Evolutionary conservation across 2,888 invertebrate species (phyloP).

Genomic region (Eilema griseolum): DNA sequence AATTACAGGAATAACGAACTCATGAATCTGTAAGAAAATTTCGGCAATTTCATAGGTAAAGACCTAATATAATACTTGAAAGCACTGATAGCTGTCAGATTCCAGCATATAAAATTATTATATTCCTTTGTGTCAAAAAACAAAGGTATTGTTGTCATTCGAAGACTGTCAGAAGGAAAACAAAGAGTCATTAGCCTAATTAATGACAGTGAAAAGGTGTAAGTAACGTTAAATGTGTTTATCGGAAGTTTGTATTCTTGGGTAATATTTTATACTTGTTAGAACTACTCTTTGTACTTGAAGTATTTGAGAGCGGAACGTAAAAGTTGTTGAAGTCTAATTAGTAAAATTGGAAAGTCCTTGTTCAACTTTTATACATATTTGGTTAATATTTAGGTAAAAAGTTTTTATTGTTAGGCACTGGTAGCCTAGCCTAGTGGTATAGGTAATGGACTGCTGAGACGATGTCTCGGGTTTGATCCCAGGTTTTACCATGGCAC

Average conservation of each 20-base stretch:
- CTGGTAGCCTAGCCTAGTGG: no score
- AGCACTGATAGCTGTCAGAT: not conserved
- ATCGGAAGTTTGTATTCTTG: not conserved
- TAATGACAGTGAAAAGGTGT: not conserved
- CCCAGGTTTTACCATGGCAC: no score
- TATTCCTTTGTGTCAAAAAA: constrained; percentile 1
- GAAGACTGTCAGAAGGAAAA: not conserved
- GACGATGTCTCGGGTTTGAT: no score
- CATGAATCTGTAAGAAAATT: no score
- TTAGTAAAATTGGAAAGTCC: not conserved
- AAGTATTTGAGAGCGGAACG: not conserved
- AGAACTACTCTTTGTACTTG: not conserved
- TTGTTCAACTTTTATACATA: not conserved
- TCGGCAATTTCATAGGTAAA: no score
- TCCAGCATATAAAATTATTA: not conserved
- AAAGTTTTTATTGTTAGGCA: not conserved
- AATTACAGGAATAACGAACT: no score
- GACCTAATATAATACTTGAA: not conserved
- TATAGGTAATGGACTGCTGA: no score
- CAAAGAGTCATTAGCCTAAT: constrained; percentile 4
- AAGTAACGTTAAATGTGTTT: not conserved
- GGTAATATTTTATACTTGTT: constrained; percentile 2
- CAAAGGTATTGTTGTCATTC: constrained; percentile 2
- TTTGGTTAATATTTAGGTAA: not conserved
- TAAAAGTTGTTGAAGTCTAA: constrained; percentile 1